Conservation (phyloP, 2,113 vertebrate species). For the Sturnus vulgaris region DNA sequence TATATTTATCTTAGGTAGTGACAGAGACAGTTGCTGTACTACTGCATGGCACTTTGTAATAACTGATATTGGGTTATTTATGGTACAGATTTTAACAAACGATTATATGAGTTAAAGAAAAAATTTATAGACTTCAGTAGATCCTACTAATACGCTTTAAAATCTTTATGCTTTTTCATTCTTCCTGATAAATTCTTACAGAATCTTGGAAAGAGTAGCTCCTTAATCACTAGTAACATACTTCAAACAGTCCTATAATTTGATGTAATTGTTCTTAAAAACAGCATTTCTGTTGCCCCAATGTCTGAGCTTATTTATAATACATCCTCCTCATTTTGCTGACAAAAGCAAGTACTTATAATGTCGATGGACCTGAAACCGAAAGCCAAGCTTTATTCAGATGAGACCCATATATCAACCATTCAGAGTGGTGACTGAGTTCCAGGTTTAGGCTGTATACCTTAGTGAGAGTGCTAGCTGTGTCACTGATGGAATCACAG, state of each 20-base stretch:
- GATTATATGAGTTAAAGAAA: neutral
- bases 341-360: neutral
- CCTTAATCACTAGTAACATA: neutral
- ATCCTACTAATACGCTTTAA: neutral
- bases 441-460: neutral
- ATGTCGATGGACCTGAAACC: neutral
- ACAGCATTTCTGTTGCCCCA: neutral
- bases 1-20: constrained; percentile 36
- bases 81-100: constrained; percentile 22
- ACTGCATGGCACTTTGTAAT: neutral
- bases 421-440: neutral
- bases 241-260: neutral
- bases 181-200: constrained; percentile 7
- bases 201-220: constrained; percentile 13
- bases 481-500: neutral
- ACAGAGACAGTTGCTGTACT: neutral
- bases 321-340: neutral
- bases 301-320: neutral
- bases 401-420: neutral
- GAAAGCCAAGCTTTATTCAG: neutral
- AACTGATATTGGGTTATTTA: neutral
- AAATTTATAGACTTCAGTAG: neutral
- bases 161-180: constrained; percentile 18
- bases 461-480: neutral
- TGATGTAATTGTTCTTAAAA: constrained; percentile 6